phyloP scores from a whole-genome alignment of 2,797 vertebrate species.

The Odontamblyopus rebecca region DNA sequence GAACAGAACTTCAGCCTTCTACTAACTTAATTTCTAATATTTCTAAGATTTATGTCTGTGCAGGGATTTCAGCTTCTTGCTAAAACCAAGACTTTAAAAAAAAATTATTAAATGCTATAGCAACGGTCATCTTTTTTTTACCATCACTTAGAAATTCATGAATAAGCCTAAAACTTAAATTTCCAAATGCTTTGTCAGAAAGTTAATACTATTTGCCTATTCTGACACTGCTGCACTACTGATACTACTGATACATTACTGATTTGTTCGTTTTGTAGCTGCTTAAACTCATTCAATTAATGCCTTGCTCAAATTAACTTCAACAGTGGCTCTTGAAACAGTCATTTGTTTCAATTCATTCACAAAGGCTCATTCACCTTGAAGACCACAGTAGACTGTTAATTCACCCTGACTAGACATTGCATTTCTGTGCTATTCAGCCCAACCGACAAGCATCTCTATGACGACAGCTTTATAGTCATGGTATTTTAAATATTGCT shows the following conservation, averaged over 20 bases:
- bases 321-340: constrained; percentile 5
- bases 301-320: constrained; percentile 5
- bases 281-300: constrained; percentile 5
- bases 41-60: no score
- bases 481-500: not conserved
- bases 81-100: no score
- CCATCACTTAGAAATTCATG: no score
- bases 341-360: constrained; percentile 5
- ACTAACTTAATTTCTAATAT: not conserved
- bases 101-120: no score
- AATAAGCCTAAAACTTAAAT: no score
- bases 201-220: not conserved
- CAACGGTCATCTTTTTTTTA: no score
- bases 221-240: not conserved
- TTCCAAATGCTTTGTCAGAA: not conserved
- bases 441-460: not conserved
- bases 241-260: not conserved
- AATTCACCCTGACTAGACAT: constrained; percentile 5
- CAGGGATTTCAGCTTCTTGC: no score
- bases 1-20: not conserved
- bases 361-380: constrained; percentile 11
- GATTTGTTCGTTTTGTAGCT: constrained; percentile 1
- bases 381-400: constrained; percentile 9
- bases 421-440: constrained; percentile 9
- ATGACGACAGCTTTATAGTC: not conserved